Evolutionary conservation across 2,113 vertebrate species (phyloP), one percentile per base, ranked within the genome.

Genomic region (Lethenteron camtschaticum): DNA sequence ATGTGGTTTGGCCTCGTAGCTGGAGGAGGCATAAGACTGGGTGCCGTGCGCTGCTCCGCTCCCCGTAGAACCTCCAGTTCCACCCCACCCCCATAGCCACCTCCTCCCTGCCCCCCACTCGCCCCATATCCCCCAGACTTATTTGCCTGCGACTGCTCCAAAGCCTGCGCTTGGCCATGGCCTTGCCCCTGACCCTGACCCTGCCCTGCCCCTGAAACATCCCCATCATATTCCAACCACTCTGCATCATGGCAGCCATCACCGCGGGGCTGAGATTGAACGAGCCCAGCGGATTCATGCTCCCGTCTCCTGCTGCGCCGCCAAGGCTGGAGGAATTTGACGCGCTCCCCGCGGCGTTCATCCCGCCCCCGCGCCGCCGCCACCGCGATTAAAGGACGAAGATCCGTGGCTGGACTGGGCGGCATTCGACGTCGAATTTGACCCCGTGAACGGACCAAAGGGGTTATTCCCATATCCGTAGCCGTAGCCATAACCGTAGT

Each of bases 221-320:
- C 73, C 94, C 94, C 94, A 99, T 96, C 90, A 96, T 95, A 0
- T 91, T 91, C 94, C 94, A 99, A 74, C 91, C 96, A 80, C 88
- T 96, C 81, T 99, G 92, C 73, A 96, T 77, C 0, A 90, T 91
- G 41, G 41, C 41, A 41, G 94, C 94, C 85, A 99, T 94, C 94
- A 96, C 96, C 1, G 94, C 90, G 0, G 94, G 94, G 72, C 94
- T 96, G 73, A 96, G 86, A 71, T 87, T 95, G 58, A 95, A 87
- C 58, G 88, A 86, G 55, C 90, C 90, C 0, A 96, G 94, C 41
- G 41, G 41, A 77, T 99, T 99, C 82, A 96, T 85, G 10, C 87
- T 90, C 1, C 88, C 86, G 24, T 58, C 58, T 0, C 85, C 86
- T 79, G 85, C 84, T 41, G 41, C 41, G 41, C 41, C 41, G 41